These are phyloP conservation scores for Acanthosepion lycidas DNA, from an alignment of 2,888 invertebrate genomes.

Conservation along the genomic window DNA sequence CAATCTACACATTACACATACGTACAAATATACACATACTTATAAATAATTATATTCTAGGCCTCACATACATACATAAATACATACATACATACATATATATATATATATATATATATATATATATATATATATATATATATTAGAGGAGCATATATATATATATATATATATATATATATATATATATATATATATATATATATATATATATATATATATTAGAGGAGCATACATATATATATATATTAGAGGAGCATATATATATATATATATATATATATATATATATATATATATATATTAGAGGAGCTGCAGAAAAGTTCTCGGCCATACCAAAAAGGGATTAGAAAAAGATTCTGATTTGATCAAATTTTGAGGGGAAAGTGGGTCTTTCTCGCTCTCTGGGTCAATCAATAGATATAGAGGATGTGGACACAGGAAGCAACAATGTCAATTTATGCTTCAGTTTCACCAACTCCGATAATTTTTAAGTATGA, in stretches of 20 bases:
- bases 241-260: too few species aligned
- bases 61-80: background rate
- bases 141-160: background rate
- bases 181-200: background rate
- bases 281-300: background rate
- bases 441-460: too few species aligned
- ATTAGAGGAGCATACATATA: background rate
- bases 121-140: background rate
- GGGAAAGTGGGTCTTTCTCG: too few species aligned
- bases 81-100: background rate
- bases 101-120: background rate
- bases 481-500: too few species aligned
- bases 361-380: too few species aligned
- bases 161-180: background rate
- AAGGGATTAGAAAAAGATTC: too few species aligned
- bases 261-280: background rate
- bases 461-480: too few species aligned
- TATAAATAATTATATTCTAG: background rate
- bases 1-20: background rate
- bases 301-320: too few species aligned
- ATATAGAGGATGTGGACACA: too few species aligned
- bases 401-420: too few species aligned
- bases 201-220: background rate
- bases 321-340: too few species aligned
- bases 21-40: background rate